Conservation (phyloP, 2,113 vertebrate species). For the Pluvialis apricaria region DNA sequence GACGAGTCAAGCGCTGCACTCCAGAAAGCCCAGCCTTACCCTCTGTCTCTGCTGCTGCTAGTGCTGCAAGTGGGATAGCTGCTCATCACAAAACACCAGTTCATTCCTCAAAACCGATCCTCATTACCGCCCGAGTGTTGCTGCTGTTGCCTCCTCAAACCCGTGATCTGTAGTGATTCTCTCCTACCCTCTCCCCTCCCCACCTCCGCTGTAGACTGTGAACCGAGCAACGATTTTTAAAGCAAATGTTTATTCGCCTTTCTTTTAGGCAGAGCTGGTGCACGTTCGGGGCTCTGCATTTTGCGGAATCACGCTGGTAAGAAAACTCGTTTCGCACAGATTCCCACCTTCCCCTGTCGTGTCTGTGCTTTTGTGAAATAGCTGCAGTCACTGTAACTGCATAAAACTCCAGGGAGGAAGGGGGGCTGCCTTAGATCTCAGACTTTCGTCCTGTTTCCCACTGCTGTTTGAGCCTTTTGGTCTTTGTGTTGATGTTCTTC, state of each 20-base stretch:
- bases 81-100: constrained; percentile 1
- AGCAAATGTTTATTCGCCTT: not conserved
- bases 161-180: not conserved
- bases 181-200: not conserved
- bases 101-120: not conserved
- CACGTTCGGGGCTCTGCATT: not conserved
- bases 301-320: constrained; percentile 18
- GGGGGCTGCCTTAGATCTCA: not conserved
- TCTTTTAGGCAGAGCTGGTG: not conserved
- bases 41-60: constrained; percentile 2
- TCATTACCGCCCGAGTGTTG: not conserved
- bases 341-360: constrained; percentile 7
- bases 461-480: not conserved
- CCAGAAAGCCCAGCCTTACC: constrained; percentile 45
- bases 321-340: not conserved
- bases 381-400: constrained; percentile 49
- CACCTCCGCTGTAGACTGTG: constrained; percentile 9
- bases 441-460: not conserved
- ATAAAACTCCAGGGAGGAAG: constrained; percentile 40
- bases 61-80: constrained; percentile 36
- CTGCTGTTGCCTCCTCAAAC: constrained; percentile 26
- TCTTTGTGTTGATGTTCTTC: not conserved
- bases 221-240: constrained; percentile 11
- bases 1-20: constrained; percentile 46
- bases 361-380: constrained; percentile 35